Conservation (phyloP, 2,888 invertebrate species). For the Parochlus steinenii region DNA sequence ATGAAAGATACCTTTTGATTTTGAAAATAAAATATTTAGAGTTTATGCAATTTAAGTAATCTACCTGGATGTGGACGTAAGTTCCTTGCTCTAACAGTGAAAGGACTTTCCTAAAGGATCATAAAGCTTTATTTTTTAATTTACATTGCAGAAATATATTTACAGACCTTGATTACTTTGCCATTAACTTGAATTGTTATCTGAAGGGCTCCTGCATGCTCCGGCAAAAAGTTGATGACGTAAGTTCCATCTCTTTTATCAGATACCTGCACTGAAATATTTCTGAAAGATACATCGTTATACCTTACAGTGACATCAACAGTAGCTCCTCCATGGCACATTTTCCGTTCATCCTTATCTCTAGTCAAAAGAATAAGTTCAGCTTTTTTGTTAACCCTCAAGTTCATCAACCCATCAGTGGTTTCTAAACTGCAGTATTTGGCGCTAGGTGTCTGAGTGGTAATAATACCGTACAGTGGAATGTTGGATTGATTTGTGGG, state of each 20-base stretch:
- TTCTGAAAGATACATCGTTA: slow-evolving; percentile 32
- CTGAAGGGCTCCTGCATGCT: slow-evolving; percentile 43
- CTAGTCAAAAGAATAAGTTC: slow-evolving; percentile 41
- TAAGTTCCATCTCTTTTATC: slow-evolving; percentile 51
- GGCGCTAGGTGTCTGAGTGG: slow-evolving; percentile 46
- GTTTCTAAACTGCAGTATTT: slow-evolving; percentile 38
- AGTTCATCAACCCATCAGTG: slow-evolving; percentile 34
- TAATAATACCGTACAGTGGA: slow-evolving; percentile 38
- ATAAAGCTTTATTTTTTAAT: slow-evolving; percentile 6
- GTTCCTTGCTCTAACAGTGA: slow-evolving; percentile 43
- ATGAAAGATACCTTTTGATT: slow-evolving; percentile 60
- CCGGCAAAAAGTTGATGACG: slow-evolving; percentile 40
- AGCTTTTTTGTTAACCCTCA: slow-evolving; percentile 44
- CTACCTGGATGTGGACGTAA: slow-evolving; percentile 46
- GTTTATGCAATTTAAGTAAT: too few species aligned
- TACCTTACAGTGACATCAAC: slow-evolving; percentile 39
- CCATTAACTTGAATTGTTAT: slow-evolving; percentile 45
- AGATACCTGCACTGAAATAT: slow-evolving; percentile 33
- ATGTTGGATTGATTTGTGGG: slow-evolving; percentile 28
- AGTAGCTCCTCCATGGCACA: slow-evolving; percentile 49
- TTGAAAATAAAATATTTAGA: too few species aligned
- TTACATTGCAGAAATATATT: background rate
- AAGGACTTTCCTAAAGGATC: slow-evolving; percentile 46
- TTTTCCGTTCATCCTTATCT: slow-evolving; percentile 41
- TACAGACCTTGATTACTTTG: slow-evolving; percentile 42